Evolutionary conservation across 2,888 invertebrate species (phyloP).

Genomic region (Anticlea derivata): DNA sequence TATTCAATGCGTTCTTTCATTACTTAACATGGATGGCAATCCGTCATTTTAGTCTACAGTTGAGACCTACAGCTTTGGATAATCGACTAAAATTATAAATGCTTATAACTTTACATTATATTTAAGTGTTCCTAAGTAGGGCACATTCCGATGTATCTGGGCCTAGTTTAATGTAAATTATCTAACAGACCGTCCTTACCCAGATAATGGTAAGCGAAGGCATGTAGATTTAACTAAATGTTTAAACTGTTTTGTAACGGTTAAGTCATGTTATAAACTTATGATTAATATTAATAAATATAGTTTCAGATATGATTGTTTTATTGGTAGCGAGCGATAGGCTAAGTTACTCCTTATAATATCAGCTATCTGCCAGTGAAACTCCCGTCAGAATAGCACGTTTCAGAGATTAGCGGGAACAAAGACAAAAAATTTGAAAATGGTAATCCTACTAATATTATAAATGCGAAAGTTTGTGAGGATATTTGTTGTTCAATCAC

Average conservation of each 20-base stretch:
- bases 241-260: slow-evolving; percentile 81
- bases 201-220: slow-evolving; percentile 76
- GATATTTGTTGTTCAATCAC: too few species aligned
- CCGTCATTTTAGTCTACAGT: too few species aligned
- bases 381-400: too few species aligned
- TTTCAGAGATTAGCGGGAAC: too few species aligned
- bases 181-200: slow-evolving; percentile 79
- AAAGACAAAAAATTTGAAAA: too few species aligned
- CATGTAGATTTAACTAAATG: slow-evolving; percentile 72
- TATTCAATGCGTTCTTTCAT: too few species aligned
- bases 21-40: too few species aligned
- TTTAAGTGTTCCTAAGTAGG: slow-evolving; percentile 25
- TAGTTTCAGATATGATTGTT: slow-evolving; percentile 67
- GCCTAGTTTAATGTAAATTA: slow-evolving; percentile 80
- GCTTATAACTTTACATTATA: slow-evolving; percentile 28
- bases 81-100: slow-evolving; percentile 44
- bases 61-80: slow-evolving; percentile 50
- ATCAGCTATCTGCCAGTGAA: too few species aligned
- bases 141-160: slow-evolving; percentile 55
- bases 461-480: too few species aligned
- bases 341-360: too few species aligned
- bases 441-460: too few species aligned
- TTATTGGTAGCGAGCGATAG: too few species aligned
- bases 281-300: slow-evolving; percentile 81
- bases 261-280: slow-evolving; percentile 83